phyloP scores from a whole-genome alignment of 2,888 invertebrate genomes.

The Melitaea athalia region DNA sequence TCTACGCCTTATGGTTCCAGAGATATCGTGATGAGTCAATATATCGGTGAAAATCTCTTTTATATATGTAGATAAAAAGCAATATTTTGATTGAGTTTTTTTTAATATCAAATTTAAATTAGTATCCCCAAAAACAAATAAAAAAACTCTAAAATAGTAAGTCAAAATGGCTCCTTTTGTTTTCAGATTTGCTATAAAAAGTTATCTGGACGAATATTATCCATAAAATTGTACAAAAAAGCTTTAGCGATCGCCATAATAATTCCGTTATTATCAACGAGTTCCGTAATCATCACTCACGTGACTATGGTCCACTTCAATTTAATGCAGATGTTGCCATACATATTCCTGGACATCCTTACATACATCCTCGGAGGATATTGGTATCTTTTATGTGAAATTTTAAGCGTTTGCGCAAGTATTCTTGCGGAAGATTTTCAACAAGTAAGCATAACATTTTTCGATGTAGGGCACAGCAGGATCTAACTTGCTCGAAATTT shows the following conservation, averaged over 20 bases:
- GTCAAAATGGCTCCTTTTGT: not conserved
- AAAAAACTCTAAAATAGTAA: not conserved
- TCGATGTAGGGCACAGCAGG: too few species aligned
- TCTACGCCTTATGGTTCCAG: too few species aligned
- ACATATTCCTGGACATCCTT: conserved; percentile 86
- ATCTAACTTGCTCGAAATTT: too few species aligned
- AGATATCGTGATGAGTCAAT: too few species aligned
- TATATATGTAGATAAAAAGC: too few species aligned
- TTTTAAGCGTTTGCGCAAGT: conserved; percentile 84
- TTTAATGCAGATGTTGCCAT: conserved; percentile 84
- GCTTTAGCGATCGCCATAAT: conserved; percentile 81
- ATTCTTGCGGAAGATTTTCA: conserved; percentile 87
- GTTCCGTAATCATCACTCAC: conserved; percentile 86
- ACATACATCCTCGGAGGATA: conserved; percentile 87
- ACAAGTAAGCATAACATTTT: conserved; percentile 62
- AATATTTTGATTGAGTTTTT: not conserved
- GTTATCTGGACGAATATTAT: conserved; percentile 81
- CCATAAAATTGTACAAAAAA: conserved; percentile 82
- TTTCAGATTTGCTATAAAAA: conserved; percentile 82
- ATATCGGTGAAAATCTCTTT: too few species aligned
- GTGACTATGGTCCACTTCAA: conserved; percentile 87
- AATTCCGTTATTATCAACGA: conserved; percentile 83
- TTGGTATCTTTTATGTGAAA: conserved; percentile 87
- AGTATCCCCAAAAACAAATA: not conserved
- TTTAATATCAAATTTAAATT: not conserved